These are phyloP conservation scores for Sarcophaga bullata DNA, from an alignment of 1,140 invertebrate genomes.

Conservation along the genomic window DNA sequence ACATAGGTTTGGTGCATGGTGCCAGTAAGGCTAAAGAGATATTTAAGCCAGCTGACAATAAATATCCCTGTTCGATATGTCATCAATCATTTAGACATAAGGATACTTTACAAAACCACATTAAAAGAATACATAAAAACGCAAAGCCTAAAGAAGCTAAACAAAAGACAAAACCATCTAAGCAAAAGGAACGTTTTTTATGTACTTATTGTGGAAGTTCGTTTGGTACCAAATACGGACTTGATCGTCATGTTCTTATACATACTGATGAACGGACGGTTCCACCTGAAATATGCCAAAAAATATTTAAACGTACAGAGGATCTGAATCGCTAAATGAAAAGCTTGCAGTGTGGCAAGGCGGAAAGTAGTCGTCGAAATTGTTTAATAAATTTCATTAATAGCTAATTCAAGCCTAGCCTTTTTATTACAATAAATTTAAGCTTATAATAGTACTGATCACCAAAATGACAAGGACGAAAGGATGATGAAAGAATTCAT, in stretches of 20 bases:
- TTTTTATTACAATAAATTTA: too few relatives aligned
- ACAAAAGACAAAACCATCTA: not conserved
- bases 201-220: not conserved
- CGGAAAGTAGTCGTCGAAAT: not conserved
- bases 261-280: not conserved
- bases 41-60: not conserved
- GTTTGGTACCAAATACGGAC: not conserved
- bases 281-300: not conserved
- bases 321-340: not conserved
- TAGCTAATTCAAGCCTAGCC: too few relatives aligned
- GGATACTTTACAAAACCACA: not conserved
- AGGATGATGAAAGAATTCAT: too few relatives aligned
- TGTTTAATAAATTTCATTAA: too few relatives aligned
- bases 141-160: not conserved
- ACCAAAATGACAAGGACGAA: too few relatives aligned
- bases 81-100: not conserved
- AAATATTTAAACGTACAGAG: not conserved
- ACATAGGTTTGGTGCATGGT: not conserved
- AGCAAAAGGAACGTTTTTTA: not conserved
- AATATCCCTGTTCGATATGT: not conserved
- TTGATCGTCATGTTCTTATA: not conserved
- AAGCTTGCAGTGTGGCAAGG: not conserved
- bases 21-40: not conserved
- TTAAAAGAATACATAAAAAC: not conserved
- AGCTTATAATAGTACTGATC: too few relatives aligned